Percentiles rank a stretch among this genome's conserved stretches.
phyloP scores from a whole-genome alignment of 1,140 invertebrate genomes.

The Drosophila sturtevanti region DNA sequence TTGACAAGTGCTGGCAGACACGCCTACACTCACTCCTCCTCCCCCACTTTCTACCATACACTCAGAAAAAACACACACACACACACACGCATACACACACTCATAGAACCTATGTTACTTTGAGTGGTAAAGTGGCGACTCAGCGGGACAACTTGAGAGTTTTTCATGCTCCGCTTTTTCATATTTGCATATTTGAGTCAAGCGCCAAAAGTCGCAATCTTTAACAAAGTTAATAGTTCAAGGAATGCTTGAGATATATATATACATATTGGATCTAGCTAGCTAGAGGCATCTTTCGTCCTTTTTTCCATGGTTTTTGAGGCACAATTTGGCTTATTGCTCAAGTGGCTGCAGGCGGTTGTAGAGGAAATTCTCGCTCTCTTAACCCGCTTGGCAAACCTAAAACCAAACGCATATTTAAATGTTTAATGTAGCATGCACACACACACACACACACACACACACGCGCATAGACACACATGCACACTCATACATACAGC shows the following conservation, averaged over 20 bases:
- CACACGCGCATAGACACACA: slow-evolving; percentile 29
- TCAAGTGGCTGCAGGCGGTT: slow-evolving; percentile 23
- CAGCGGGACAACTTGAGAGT: slow-evolving; percentile 54
- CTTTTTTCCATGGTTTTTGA: slow-evolving; percentile 16
- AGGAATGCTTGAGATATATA: slow-evolving; percentile 46
- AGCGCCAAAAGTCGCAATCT: slow-evolving; percentile 63
- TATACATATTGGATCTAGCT: neutral
- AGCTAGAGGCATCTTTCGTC: neutral
- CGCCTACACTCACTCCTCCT: slow-evolving; percentile 6
- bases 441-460: slow-evolving; percentile 27
- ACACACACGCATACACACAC: slow-evolving; percentile 14
- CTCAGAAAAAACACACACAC: no score
- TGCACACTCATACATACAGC: slow-evolving; percentile 18
- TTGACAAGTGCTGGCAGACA: slow-evolving; percentile 68
- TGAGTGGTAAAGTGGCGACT: slow-evolving; percentile 59
- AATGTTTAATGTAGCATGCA: slow-evolving; percentile 66
- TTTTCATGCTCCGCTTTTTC: slow-evolving; percentile 46
- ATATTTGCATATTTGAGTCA: slow-evolving; percentile 68
- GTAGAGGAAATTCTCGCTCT: neutral
- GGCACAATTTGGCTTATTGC: slow-evolving; percentile 49
- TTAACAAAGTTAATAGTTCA: slow-evolving; percentile 71
- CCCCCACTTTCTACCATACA: neutral
- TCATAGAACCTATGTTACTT: slow-evolving; percentile 14
- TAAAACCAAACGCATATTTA: slow-evolving; percentile 53
- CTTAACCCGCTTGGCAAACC: slow-evolving; percentile 57